Percentiles rank a stretch among this genome's conserved stretches.
Evolutionary conservation across 2,113 vertebrate species (phyloP).

Genomic region (Mellivora capensis): DNA sequence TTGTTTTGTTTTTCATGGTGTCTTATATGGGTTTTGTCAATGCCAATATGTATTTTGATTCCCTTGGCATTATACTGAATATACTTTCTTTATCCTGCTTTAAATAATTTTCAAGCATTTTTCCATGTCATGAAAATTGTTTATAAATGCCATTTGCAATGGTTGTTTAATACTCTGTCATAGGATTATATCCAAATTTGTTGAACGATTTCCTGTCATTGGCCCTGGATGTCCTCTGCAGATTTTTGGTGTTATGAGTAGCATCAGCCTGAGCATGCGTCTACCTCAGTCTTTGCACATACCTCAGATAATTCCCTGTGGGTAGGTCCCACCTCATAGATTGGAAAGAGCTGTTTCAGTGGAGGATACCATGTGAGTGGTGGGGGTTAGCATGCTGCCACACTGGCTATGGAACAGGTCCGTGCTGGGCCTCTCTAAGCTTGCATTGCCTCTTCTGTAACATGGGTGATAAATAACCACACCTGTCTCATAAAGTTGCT

Average conservation of each 20-base stretch:
- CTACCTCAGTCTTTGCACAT: background rate
- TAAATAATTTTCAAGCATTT: background rate
- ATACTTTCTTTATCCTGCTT: conserved; percentile 1
- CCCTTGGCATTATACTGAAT: background rate
- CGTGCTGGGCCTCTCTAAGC: background rate
- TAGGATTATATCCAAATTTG: background rate
- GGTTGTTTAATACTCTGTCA: background rate
- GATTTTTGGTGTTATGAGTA: background rate
- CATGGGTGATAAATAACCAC: background rate
- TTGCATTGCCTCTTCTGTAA: background rate
- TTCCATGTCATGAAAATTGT: background rate
- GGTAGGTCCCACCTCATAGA: background rate
- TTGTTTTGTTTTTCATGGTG: background rate
- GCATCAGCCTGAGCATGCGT: background rate
- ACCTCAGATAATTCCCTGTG: background rate
- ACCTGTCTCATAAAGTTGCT: background rate
- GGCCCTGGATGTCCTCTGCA: background rate
- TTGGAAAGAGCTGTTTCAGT: background rate
- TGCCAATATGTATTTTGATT: background rate
- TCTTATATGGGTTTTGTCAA: background rate
- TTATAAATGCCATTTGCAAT: conserved; percentile 14
- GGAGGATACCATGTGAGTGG: too few species aligned
- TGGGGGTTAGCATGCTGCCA: background rate
- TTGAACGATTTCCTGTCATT: background rate
- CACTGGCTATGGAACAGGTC: background rate